Evolutionary conservation across 2,888 invertebrate genomes (phyloP), one percentile per base, ranked within the genome.

Genomic region (Noctua janthina): DNA sequence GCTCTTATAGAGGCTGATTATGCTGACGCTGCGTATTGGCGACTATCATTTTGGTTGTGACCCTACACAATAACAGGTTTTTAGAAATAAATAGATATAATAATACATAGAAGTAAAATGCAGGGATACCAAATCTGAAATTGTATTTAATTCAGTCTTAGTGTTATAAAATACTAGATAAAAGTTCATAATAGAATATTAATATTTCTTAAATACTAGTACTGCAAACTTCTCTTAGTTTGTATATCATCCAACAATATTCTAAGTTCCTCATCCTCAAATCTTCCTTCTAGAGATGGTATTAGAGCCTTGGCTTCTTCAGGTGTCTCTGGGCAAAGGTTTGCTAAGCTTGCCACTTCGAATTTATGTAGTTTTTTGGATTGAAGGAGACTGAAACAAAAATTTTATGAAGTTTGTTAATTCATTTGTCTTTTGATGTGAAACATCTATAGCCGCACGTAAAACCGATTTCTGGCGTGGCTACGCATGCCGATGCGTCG

Each of bases 221-320:
- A 99, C 94, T 99, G 99, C 93, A 99, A 98, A 95, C 99, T 99
- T 93, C 99, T 98, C 95, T 99, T 99, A 0, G 99, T 99, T 96
- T 99, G 99, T 93, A 99, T 99, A 93, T 99, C 99, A 93, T 99
- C 99, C 82, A 99, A 97, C 90, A 99, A 98, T 93, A 99, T 98
- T 90, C 99, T 98, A n/a, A 99, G 97, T 95, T 99, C 99, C 94
- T 99, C 99, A 95, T 99, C 99, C 95, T 99, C 99, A 96, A 99
- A 99, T 90, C 99, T 98, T 64, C 99, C 99, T 95, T 99, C 99
- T 86, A 99, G 96, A 87, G 99, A 99, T 81, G 99, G 99, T 93
- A 99, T 99, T 20, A 99, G 97, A 35, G 99, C 99, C 96, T 99
- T 99, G 0, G 99, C 99, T 97, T 99, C 99, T 93, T 99, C 99